Conservation (phyloP, 2,113 vertebrate genomes). For the Pavo muticus region DNA sequence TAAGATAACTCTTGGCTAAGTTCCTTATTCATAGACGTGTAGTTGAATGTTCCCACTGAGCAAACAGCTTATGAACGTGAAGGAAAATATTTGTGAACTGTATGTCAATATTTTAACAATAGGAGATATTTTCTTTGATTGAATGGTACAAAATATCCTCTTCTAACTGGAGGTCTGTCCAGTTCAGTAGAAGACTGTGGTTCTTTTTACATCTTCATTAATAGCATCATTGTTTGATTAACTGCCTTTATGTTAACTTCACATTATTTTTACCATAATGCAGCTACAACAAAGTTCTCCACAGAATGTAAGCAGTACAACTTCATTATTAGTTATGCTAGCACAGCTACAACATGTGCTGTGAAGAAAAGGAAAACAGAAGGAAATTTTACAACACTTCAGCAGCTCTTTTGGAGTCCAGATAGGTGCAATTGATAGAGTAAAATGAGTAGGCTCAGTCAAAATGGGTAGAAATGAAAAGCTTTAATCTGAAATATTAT, state of each 20-base stretch:
- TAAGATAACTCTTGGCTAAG: slow-evolving; percentile 39
- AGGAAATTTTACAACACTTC: not conserved
- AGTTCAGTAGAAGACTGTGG: not conserved
- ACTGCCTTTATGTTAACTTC: not conserved
- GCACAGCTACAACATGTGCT: not conserved
- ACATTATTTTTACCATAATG: not conserved
- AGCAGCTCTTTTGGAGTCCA: not conserved
- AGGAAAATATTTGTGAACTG: slow-evolving; percentile 59
- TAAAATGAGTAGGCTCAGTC: not conserved
- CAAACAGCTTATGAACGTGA: slow-evolving; percentile 51
- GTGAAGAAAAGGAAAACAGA: not conserved
- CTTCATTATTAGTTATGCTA: not conserved
- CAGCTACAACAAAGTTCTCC: not conserved
- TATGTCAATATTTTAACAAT: slow-evolving; percentile 55
- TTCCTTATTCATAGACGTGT: slow-evolving; percentile 23
- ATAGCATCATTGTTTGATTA: not conserved
- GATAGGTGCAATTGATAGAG: not conserved
- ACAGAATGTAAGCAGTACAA: not conserved
- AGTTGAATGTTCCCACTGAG: slow-evolving; percentile 46
- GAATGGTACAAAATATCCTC: not conserved
- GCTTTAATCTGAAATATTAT: slow-evolving; percentile 6
- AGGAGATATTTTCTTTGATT: not conserved
- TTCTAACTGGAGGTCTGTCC: not conserved
- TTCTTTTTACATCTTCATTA: not conserved
- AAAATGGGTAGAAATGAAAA: slow-evolving; percentile 8